Base-by-base conservation (phyloP, 2,888 invertebrate genomes). In the Macaria notata region DNA sequence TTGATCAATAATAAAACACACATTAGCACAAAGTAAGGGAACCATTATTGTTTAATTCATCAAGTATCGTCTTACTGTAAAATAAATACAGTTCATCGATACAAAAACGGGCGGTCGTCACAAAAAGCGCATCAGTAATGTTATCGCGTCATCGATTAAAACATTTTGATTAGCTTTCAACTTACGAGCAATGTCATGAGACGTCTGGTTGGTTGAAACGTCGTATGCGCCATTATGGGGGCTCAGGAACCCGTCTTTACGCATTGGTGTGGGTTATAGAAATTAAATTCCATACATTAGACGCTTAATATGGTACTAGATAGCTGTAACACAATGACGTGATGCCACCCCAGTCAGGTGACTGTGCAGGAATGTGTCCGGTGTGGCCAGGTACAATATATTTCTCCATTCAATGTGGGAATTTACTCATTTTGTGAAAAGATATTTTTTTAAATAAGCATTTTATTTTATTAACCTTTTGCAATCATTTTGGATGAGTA, bases 161-260 rank as follows among this genome's bases (percentile, higher is more conserved):
- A 89, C 89, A 90, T 89, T 90, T 90, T 90, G 89, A 90, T 89
- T 89, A 89, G 88, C 88, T 89, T 88, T 90, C 89, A 88, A 88
- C 87, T 88, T 86, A 88, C 84, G 83, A 83, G 83, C 84, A 84
- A 88, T 87, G 88, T 87, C 86, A 86, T 88, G 83, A 83, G 84
- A 82, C 79, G 78, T 68, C 79, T 75, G 77, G 76, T 79, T 76
- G 69, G 73, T 76, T 75, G 70, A 82, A 87, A 88, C 76, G 85
- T 78, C 84, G 69, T 84, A 86, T 85, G 77, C 77, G 79, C 85
- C 86, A 84, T 84, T 79, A 79, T 69, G 72, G 72, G 71, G 73
- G 72, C 74, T 79, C 75, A 65, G 76, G 67, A 79, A 81, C 77
- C 79, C 73, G 83, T 81, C 84, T 73, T 84, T 86, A 75, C 73